phyloP scores from a whole-genome alignment of 2,113 vertebrate genomes.

The Amphiprion percula region DNA sequence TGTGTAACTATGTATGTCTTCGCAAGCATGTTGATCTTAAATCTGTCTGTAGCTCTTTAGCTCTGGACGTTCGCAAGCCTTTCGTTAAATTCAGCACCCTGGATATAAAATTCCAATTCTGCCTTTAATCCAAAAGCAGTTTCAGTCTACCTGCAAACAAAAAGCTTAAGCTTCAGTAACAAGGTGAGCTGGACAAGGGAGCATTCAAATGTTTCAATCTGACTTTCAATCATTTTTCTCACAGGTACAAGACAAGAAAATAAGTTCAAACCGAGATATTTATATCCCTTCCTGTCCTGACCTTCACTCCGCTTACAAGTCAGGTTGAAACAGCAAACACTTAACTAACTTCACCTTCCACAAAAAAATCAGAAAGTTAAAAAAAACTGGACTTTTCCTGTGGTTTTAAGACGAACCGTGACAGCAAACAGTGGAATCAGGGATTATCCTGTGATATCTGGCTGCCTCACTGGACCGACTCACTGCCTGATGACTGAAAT shows the following conservation, averaged over 20 bases:
- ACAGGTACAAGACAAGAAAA: neutral
- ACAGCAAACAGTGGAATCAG: neutral
- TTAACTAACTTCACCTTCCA: neutral
- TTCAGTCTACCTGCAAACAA: neutral
- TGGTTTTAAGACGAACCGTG: slow-evolving; percentile 3
- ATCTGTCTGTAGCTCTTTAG: neutral
- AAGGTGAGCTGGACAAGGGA: neutral
- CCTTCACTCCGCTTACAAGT: slow-evolving; percentile 15
- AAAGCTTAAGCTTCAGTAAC: neutral
- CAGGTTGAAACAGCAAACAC: slow-evolving; percentile 7
- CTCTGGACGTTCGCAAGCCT: neutral
- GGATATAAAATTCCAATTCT: neutral
- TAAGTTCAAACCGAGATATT: neutral
- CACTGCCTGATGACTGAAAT: neutral
- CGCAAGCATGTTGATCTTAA: neutral
- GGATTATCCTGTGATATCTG: slow-evolving; percentile 11
- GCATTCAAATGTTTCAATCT: neutral
- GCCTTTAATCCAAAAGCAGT: neutral
- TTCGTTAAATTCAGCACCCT: neutral
- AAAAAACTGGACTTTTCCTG: neutral
- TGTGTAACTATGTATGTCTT: neutral
- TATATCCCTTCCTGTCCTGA: slow-evolving; percentile 1
- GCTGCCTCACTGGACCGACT: neutral
- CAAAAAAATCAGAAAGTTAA: neutral
- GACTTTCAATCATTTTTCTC: neutral